Percentiles rank a stretch among this genome's conserved stretches.
Conservation (phyloP, 2,113 vertebrate species). For the Sprattus sprattus region DNA sequence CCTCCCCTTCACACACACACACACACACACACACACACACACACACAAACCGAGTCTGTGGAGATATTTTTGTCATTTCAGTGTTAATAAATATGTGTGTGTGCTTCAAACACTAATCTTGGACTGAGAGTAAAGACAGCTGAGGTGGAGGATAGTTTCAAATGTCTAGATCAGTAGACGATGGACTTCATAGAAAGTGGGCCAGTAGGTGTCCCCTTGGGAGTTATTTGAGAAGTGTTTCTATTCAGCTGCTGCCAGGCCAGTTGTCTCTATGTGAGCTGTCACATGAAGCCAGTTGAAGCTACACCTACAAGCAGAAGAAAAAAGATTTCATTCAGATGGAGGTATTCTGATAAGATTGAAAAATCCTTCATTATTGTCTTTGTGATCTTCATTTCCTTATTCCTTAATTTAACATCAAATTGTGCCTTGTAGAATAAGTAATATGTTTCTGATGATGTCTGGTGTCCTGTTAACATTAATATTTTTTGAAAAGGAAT, state of each 20-base stretch:
- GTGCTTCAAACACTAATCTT: background rate
- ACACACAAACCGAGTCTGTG: background rate
- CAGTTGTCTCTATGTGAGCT: constrained; percentile 22
- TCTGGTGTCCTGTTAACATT: background rate
- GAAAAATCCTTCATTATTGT: background rate
- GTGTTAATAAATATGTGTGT: background rate
- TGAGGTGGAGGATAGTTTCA: background rate
- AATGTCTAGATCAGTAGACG: background rate
- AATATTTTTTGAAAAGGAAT: too few species aligned
- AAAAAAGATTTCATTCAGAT: constrained; percentile 13
- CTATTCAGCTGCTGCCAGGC: constrained; percentile 32
- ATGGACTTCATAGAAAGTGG: constrained; percentile 36
- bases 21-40: too few species aligned
- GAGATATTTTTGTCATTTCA: background rate
- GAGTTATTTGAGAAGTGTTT: constrained; percentile 32
- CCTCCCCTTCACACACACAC: too few species aligned
- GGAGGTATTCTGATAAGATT: background rate
- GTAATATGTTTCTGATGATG: background rate
- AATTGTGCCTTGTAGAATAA: background rate
- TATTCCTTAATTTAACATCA: background rate
- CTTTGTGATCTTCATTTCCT: background rate
- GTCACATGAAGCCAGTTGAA: constrained; percentile 13
- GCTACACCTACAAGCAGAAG: background rate
- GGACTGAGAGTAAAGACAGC: background rate
- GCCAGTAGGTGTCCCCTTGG: constrained; percentile 33